Percentiles rank a stretch among this genome's conserved stretches.
These are phyloP conservation scores for Eutolmus rufibarbis DNA, from an alignment of 2,888 invertebrate species.

Conservation along the genomic window DNA sequence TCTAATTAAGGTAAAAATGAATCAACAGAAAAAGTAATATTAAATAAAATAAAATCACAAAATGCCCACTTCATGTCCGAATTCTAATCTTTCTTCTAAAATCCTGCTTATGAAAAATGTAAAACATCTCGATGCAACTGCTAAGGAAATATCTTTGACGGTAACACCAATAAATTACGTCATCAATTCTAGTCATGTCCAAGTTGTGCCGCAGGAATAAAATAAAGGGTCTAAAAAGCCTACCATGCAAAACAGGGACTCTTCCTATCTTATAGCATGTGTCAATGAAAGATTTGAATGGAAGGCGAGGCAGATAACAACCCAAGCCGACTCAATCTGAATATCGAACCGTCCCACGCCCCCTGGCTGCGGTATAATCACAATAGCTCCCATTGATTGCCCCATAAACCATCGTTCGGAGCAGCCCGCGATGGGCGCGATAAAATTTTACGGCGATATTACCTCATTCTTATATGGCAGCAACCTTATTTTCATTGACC, in stretches of 20 bases:
- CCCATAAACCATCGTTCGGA: constrained; percentile 23
- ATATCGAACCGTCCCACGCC: neutral
- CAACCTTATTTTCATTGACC: constrained; percentile 35
- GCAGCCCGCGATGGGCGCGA: neutral
- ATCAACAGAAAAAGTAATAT: no score
- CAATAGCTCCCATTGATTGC: neutral
- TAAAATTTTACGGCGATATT: constrained; percentile 27
- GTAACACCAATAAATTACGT: no score
- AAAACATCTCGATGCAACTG: no score
- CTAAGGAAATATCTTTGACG: no score
- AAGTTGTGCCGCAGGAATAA: neutral
- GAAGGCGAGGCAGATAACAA: neutral
- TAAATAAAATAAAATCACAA: no score
- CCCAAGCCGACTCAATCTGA: neutral
- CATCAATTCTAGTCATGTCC: no score
- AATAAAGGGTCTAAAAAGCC: neutral
- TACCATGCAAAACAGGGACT: neutral
- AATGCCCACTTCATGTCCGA: no score
- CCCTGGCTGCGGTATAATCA: neutral
- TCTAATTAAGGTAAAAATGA: no score
- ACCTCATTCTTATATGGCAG: constrained; percentile 6
- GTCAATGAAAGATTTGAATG: neutral
- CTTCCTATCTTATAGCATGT: neutral
- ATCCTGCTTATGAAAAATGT: no score
- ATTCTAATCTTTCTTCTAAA: no score